Evolutionary conservation across 1,140 invertebrate genomes (phyloP), one percentile per base, ranked within the genome.

Genomic region (Drosophila ambigua): DNA sequence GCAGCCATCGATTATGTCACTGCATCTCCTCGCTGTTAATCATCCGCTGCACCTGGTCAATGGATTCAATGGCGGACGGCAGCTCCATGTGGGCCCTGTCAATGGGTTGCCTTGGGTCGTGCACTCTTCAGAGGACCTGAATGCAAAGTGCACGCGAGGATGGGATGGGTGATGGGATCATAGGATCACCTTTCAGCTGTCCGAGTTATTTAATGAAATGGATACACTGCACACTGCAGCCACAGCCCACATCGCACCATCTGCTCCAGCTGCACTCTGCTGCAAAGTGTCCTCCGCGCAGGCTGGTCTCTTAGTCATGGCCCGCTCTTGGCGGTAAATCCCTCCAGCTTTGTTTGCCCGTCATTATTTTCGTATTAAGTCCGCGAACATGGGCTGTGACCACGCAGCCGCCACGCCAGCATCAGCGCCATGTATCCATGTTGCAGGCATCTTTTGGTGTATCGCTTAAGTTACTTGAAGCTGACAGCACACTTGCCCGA

Each of bases 1-100:
- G 13, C 8, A 23, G 44, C 50, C 63, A 79, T 88, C 79, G 83
- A 87, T 87, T 79, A 79, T 82, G 76, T 57, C 44, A 46, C 62
- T 54, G 64, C 57, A 55, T 52, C 59, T 60, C 41, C 61, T 23
- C 57, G 71, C 59, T 77, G 79, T 87, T 69, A 82, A 79, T 83
- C 82, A 72, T 52, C 57, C 48, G 52, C 31, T 63, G 45, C 62
- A 63, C 28, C 50, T 59, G 60, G 41, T 39, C 66, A 71, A 71
- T 71, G 65, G 45, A 71, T 71, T 71, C 41, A 43, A 69, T 49
- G 63, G 64, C 31, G 50, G 64, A 24, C 60, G 16, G 9, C 52
- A 44, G 13, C 4, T 26, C 35, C 11, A 39, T 39, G 62, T 39
- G 23, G 15, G 44, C 20, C 65, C 9, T 68, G 51, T 69, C 66